These are phyloP conservation scores for Phania funesta DNA, from an alignment of 2,888 invertebrate genomes.

Conservation along the genomic window DNA sequence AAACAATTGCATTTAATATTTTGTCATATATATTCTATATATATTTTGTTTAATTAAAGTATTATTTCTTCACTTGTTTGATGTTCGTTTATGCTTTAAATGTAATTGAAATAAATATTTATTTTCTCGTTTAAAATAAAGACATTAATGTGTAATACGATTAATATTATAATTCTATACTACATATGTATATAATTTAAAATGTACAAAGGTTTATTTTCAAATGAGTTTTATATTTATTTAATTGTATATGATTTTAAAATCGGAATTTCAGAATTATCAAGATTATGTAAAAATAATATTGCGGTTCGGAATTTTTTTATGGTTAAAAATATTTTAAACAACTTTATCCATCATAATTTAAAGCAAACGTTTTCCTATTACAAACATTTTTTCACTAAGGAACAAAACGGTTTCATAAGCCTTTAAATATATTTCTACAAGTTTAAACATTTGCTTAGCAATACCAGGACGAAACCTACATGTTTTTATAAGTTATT, in stretches of 20 bases:
- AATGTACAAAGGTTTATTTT: constrained; percentile 38
- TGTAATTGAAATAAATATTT: constrained; percentile 60
- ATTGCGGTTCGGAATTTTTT: background rate
- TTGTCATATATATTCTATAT: constrained; percentile 57
- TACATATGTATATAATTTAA: constrained; percentile 35
- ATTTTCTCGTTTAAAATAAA: constrained; percentile 51
- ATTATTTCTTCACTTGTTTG: constrained; percentile 37
- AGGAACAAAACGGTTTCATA: no score
- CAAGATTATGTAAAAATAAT: background rate
- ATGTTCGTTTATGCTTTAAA: constrained; percentile 52
- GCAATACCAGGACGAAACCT: no score
- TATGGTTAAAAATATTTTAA: no score
- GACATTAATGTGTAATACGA: constrained; percentile 54
- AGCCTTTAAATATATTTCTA: no score
- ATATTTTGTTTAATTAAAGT: constrained; percentile 54
- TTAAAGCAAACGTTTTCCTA: no score
- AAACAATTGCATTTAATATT: constrained; percentile 49
- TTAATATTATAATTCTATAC: constrained; percentile 47
- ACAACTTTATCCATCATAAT: no score
- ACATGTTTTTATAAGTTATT: no score
- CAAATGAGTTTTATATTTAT: background rate
- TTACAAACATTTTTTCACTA: no score
- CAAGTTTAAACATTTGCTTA: no score
- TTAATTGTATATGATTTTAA: constrained; percentile 6
- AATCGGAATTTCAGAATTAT: constrained; percentile 17